These are phyloP conservation scores for Plectus sambesii DNA, from an alignment of 1,140 invertebrate genomes.

Conservation along the genomic window DNA sequence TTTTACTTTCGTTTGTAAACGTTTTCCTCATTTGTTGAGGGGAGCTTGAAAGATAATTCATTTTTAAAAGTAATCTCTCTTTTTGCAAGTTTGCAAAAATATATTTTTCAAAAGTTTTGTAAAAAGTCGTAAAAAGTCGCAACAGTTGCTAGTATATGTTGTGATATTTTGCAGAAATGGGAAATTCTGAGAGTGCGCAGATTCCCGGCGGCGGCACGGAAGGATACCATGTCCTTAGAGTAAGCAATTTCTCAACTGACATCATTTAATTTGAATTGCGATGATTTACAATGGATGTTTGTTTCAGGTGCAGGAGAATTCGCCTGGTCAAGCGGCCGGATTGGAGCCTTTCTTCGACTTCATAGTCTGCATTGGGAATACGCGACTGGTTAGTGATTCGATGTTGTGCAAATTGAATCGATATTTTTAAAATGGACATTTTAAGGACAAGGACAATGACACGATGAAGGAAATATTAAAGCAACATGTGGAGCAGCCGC, in stretches of 20 bases:
- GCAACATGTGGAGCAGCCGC: constrained; percentile 70
- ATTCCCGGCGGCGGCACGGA: constrained; percentile 91
- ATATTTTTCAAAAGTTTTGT: too few relatives aligned
- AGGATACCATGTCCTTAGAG: constrained; percentile 87
- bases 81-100: too few relatives aligned
- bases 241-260: constrained; percentile 49
- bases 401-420: constrained; percentile 7
- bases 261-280: constrained; percentile 12
- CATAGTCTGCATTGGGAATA: constrained; percentile 87
- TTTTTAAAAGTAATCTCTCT: too few relatives aligned
- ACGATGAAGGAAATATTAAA: constrained; percentile 86
- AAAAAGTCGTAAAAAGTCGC: too few relatives aligned
- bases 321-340: constrained; percentile 82
- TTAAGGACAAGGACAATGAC: constrained; percentile 89
- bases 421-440: constrained; percentile 11
- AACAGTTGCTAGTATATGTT: too few relatives aligned
- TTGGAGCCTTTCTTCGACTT: constrained; percentile 98
- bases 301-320: constrained; percentile 85
- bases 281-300: background rate
- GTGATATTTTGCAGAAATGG: constrained; percentile 58
- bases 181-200: constrained; percentile 76
- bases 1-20: too few relatives aligned
- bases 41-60: too few relatives aligned
- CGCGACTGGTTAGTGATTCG: constrained; percentile 60
- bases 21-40: too few relatives aligned